Base-by-base conservation (phyloP, 1,140 invertebrate genomes). In the Drosophila neocordata region DNA sequence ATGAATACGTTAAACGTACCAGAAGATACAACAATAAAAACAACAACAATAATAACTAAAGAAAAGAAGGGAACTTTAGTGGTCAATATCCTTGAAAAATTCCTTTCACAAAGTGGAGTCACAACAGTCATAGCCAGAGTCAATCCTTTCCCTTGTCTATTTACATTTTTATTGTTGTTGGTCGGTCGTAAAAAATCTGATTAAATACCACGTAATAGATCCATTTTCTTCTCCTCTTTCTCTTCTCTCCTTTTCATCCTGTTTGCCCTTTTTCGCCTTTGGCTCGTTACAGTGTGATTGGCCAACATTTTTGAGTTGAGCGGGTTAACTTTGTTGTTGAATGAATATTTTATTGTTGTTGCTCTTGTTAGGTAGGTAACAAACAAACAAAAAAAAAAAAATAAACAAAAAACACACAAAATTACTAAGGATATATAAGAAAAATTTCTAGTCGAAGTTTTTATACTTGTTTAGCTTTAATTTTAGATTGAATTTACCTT, bases 141-240 rank as follows among this genome's bases (percentile, higher is more conserved):
- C 79, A 88, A 88, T 83, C 83, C 84, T 88, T 88, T 88, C 71
- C 75, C 79, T 48, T 48, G 75, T 79, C 83, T 79, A 88, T 88
- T 88, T 88, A 83, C 83, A 83, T 88, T 89, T 83, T 83, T 88
- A 83, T 88, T 88, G 76, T 89, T 61, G 37, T 38, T 73, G 65
- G 74, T 56, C 77, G 83, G 34, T 88, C 83, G 83, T 88, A 88
- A 88, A 88, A 87, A 88, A 77, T 83, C 83, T 83, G 83, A 88
- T 88, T 88, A 88, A 88, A 88, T 89, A 89, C 83, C 83, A 87
- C 83, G 83, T 87, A 87, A 87, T 87, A 87, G 83, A 87, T 83
- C 75, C 83, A 69, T 56, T 52, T 31, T 12, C 8, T 27, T 8
- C 35, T 1, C 7, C 9, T 20, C 41, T 48, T 7, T 20, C 18